Conservation (phyloP, 2,797 vertebrate species). For the Hirundo rustica region DNA sequence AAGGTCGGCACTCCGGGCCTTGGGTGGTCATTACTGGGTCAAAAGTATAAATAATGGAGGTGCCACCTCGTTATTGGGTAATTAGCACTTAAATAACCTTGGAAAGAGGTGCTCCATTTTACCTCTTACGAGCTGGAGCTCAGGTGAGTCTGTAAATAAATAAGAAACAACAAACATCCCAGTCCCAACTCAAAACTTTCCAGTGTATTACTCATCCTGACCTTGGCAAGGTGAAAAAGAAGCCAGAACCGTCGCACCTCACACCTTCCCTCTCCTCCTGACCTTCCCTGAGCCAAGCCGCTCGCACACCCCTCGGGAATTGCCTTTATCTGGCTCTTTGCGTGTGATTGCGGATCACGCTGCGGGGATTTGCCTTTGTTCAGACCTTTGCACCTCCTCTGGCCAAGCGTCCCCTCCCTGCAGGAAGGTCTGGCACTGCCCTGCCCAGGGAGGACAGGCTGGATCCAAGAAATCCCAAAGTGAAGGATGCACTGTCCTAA, state of each 20-base stretch:
- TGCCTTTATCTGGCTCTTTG: not conserved
- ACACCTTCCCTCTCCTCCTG: not conserved
- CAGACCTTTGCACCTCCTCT: not conserved
- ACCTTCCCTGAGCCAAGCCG: not conserved
- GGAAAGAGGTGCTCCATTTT: not conserved
- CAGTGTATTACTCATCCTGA: not conserved
- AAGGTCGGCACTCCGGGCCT: fast-evolving
- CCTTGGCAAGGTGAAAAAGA: not conserved
- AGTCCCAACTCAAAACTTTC: not conserved
- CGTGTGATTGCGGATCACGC: fast-evolving
- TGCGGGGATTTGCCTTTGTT: not conserved
- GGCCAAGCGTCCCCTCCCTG: not conserved
- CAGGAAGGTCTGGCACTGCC: not conserved
- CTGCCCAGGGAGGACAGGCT: not conserved
- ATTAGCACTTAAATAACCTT: not conserved
- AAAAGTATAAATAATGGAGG: not conserved
- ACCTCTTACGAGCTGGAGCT: not conserved
- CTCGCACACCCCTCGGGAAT: not conserved
- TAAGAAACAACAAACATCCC: not conserved
- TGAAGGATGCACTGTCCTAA: not conserved
- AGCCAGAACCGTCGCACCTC: not conserved
- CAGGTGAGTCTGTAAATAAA: not conserved
- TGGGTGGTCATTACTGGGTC: not conserved
- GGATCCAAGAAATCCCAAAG: not conserved
- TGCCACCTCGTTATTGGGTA: not conserved